Base-by-base conservation (phyloP, 2,888 invertebrate species). In the Cancer borealis region DNA sequence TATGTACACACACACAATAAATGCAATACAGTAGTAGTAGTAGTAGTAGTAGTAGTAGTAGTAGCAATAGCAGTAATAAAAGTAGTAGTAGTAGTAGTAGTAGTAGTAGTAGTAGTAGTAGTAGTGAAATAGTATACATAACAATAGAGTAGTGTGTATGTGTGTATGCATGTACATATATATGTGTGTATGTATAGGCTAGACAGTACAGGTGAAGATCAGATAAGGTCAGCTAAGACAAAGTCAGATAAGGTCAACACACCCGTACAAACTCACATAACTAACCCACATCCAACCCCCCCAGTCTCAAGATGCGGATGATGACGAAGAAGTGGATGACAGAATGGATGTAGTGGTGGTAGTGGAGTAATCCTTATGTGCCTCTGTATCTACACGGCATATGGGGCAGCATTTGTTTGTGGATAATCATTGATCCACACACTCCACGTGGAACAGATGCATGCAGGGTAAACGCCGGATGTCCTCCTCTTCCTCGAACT, bases 341-440 rank as follows among this genome's bases (percentile, higher is more conserved):
- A 12, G 17, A 5, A 3, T 17, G 3, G 66, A 66, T 0, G n/a
- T 21, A 0, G 4, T 0, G 0, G 66, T 66, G 26, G 94, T 92
- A 47, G 89, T 84, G 10, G 92, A 73, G 79, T 93, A 93, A 45
- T 91, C 95, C 93, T 95, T 95, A 98, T 96, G 96, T 8, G 98
- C 98, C 96, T 98, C 98, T 96, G 98, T 98, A 97, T 98, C 98
- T 93, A 99, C 98, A 94, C 99, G 98, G 97, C 99, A 99, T 96
- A 99, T 98, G 17, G 99, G 99, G 97, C 99, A 99, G 96, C 98
- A 98, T 96, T 99, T 99, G 97, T 98, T 99, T 96, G 98, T 98
- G 96, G 98, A 97, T 96, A 99, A 97, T 99, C 99, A 99, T 96
- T 98, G 98, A 97, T 99, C 99, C 95, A 99, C 99, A 96, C 99